phyloP scores from a whole-genome alignment of 2,797 vertebrate genomes.

The Gallinago solitaria region DNA sequence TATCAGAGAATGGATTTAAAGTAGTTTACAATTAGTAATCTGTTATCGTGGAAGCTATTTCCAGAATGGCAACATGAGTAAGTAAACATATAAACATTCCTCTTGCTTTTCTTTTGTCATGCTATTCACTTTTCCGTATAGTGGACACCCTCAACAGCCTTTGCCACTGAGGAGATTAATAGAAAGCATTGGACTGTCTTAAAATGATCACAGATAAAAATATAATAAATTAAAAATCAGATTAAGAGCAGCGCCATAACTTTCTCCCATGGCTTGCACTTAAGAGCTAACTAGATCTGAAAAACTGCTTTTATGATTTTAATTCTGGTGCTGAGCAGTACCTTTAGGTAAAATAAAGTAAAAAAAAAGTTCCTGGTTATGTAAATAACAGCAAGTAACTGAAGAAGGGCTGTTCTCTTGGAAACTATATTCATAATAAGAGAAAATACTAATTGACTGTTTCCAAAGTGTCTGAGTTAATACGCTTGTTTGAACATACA shows the following conservation, averaged over 20 bases:
- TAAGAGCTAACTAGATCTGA: neutral
- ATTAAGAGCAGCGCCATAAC: neutral
- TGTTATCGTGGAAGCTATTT: neutral
- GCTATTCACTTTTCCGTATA: neutral
- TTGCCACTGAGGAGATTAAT: neutral
- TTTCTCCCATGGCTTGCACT: neutral
- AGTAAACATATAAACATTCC: neutral
- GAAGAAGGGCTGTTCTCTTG: neutral
- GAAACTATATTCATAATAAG: neutral
- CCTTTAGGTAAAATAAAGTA: neutral
- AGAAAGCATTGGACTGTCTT: neutral
- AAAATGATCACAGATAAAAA: neutral
- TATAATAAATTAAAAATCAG: neutral
- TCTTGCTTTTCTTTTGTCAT: neutral
- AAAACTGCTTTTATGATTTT: neutral
- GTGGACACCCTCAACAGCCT: neutral
- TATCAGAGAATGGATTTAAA: neutral
- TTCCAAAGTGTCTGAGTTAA: neutral
- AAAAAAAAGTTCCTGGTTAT: neutral
- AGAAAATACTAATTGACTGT: neutral
- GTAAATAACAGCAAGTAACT: neutral
- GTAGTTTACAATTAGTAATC: neutral
- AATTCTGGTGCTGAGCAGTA: neutral
- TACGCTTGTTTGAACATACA: neutral
- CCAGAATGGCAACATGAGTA: neutral